Evolutionary conservation across 2,113 vertebrate genomes (phyloP).

Genomic region (Rhinoderma darwinii): DNA sequence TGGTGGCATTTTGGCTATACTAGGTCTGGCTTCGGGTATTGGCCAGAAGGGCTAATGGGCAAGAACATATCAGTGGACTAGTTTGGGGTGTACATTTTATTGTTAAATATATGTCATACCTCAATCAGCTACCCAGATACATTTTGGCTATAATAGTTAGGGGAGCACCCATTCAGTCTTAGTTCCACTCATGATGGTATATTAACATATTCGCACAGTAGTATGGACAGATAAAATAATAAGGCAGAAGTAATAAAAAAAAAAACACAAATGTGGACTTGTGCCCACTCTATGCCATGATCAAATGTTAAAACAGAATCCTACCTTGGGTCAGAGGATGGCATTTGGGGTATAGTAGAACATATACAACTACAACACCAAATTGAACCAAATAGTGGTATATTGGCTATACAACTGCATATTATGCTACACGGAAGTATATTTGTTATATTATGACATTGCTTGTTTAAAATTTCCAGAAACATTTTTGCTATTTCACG

Average conservation of each 20-base stretch:
- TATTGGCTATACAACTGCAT: neutral
- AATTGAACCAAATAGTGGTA: neutral
- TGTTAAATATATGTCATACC: no score
- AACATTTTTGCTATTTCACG: neutral
- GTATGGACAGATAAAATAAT: neutral
- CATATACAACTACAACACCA: neutral
- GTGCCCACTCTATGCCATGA: no score
- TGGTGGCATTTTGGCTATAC: no score
- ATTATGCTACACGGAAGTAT: neutral
- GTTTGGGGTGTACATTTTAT: no score
- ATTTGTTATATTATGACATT: neutral
- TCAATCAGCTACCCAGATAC: neutral
- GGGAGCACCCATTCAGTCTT: neutral
- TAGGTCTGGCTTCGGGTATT: no score
- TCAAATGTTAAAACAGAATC: no score
- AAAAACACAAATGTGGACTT: neutral
- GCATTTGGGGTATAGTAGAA: neutral
- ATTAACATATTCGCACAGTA: neutral
- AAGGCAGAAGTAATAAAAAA: neutral
- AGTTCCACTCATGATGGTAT: neutral
- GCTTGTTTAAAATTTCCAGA: neutral
- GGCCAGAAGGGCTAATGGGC: no score
- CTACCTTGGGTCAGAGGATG: neutral
- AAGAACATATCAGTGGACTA: no score
- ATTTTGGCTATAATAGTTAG: neutral